Conservation (phyloP, 2,797 vertebrate species). For the Neosalanx taihuensis region DNA sequence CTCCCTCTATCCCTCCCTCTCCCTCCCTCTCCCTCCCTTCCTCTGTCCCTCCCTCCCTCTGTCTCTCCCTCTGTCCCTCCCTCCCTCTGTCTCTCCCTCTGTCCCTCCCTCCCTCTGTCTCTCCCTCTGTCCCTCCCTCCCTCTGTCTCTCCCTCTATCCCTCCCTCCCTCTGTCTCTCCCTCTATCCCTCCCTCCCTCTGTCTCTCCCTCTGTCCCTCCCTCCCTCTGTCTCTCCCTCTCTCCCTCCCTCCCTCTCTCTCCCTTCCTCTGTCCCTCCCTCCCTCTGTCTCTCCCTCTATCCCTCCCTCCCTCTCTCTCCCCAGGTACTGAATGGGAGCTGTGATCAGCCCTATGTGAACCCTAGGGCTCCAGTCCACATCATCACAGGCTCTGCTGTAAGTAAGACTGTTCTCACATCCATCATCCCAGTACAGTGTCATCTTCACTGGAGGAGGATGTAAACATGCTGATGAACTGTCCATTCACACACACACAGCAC, state of each 20-base stretch:
- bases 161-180: background rate
- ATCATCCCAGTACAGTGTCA: background rate
- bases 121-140: too few species aligned
- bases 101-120: too few species aligned
- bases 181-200: too few species aligned
- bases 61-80: background rate
- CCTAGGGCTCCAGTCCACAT: constrained; percentile 85
- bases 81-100: background rate
- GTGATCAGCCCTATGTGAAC: constrained; percentile 78
- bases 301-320: constrained; percentile 1
- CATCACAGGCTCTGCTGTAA: constrained; percentile 88
- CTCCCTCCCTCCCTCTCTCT: background rate
- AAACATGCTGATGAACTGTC: too few species aligned
- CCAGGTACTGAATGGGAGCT: constrained; percentile 84
- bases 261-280: too few species aligned
- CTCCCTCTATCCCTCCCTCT: background rate
- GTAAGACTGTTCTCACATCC: constrained; percentile 40
- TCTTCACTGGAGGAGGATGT: background rate
- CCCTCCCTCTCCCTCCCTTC: too few species aligned
- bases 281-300: background rate
- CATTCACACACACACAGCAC: background rate
- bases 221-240: background rate
- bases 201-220: too few species aligned
- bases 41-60: background rate
- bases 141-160: background rate